A percentile compares a stretch with the other conserved stretches of the same genome.
These are phyloP conservation scores for Perca flavescens DNA, from an alignment of 2,113 vertebrate genomes.

Conservation along the genomic window DNA sequence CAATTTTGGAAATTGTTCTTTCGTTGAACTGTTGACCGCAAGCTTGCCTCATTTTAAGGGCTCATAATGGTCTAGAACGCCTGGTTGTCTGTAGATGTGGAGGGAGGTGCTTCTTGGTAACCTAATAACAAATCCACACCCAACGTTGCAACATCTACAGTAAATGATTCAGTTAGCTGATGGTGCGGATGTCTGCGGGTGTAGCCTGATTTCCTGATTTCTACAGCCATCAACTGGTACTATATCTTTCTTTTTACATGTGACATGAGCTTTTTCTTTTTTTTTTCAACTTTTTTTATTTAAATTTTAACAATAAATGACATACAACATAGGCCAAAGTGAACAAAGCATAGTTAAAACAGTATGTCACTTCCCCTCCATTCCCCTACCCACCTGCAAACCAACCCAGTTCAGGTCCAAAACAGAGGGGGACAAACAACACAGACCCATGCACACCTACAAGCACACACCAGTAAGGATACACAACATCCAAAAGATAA, in stretches of 20 bases:
- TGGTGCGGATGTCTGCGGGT: slow-evolving; percentile 6
- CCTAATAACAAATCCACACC: slow-evolving; percentile 45
- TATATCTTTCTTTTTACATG: slow-evolving; percentile 17
- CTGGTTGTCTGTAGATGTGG: slow-evolving; percentile 20
- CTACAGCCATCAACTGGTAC: slow-evolving; percentile 17
- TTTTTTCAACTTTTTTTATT: too few relatives aligned
- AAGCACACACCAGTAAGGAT: too few relatives aligned
- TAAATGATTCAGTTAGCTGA: slow-evolving; percentile 43
- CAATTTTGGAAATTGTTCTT: neutral
- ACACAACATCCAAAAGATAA: too few relatives aligned
- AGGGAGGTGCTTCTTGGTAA: slow-evolving; percentile 31
- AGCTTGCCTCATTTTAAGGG: slow-evolving; percentile 8
- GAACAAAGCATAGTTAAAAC: too few relatives aligned
- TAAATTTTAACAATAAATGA: too few relatives aligned
- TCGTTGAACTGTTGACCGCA: slow-evolving; percentile 12
- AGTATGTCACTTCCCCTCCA: too few relatives aligned
- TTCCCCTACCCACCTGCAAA: too few relatives aligned
- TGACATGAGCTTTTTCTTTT: neutral
- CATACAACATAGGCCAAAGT: too few relatives aligned
- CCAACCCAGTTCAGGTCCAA: too few relatives aligned
- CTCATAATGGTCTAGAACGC: slow-evolving; percentile 1
- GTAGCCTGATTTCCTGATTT: slow-evolving; percentile 39
- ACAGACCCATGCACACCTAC: too few relatives aligned
- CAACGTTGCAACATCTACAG: slow-evolving; percentile 28
- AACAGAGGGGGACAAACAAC: too few relatives aligned